Percentiles rank a stretch among this genome's conserved stretches.
These are phyloP conservation scores for Tetranychus piercei DNA, from an alignment of 2,888 invertebrate species.

Conservation along the genomic window DNA sequence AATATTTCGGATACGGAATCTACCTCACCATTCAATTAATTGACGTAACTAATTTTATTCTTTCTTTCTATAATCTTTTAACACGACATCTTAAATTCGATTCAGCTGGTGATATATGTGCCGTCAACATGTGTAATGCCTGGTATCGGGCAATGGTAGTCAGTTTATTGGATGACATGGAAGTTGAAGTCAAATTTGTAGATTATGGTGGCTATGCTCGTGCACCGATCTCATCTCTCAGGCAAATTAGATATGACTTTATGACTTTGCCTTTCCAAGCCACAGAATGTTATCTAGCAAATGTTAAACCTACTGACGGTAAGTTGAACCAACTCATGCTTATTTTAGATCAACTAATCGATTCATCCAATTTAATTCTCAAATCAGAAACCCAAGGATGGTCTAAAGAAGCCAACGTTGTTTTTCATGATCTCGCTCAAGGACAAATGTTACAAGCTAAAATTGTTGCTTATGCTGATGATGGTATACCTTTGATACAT, in stretches of 20 bases:
- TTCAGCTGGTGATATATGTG: constrained; percentile 55
- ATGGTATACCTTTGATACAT: constrained; percentile 58
- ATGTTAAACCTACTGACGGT: constrained; percentile 60
- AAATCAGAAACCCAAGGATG: constrained; percentile 38
- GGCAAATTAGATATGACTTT: constrained; percentile 67
- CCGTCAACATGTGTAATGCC: constrained; percentile 57
- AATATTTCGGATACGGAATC: neutral
- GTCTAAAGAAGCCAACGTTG: constrained; percentile 55
- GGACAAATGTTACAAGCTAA: constrained; percentile 71
- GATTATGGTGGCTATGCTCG: constrained; percentile 86
- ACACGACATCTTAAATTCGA: neutral
- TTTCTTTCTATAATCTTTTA: neutral
- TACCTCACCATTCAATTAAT: neutral
- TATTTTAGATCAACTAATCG: neutral
- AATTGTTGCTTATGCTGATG: constrained; percentile 60
- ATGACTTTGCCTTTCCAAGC: constrained; percentile 91
- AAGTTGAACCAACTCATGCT: constrained; percentile 28
- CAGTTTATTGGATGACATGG: constrained; percentile 47
- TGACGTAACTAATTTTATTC: neutral
- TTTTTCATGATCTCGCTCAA: constrained; percentile 58
- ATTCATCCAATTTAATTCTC: too few species aligned
- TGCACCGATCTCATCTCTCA: constrained; percentile 53
- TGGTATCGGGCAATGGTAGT: constrained; percentile 80
- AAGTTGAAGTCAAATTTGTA: constrained; percentile 64
- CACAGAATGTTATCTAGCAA: constrained; percentile 78